Evolutionary conservation across 2,113 vertebrate species (phyloP), one percentile per base, ranked within the genome.

Genomic region (Petromus typicus): DNA sequence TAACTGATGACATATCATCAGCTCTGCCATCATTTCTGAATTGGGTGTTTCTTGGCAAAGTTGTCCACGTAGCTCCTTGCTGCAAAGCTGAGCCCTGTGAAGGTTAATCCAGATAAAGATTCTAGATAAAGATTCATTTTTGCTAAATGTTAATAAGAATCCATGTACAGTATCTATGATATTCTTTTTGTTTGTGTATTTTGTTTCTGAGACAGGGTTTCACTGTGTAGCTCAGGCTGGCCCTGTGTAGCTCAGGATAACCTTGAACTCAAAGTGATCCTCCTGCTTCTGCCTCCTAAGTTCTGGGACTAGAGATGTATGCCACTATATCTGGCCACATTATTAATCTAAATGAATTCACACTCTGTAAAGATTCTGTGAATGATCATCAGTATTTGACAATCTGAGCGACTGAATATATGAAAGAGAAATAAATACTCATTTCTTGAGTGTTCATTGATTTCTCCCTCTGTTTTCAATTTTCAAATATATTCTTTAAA

Each of bases 401-500:
- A 30, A 16, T 88, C 23, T 63, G 25, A 81, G 75, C 54, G 6
- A 78, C 76, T 30, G 71, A 22, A 56, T n/a, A 56, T 32, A 27
- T 78, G 79, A 93, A 56, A 9, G 40, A 34, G n/a, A 86, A 87
- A 48, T 78, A 23, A 54, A 25, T 25, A 32, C 69, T 1, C 81
- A 16, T 89, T 95, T 86, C 57, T 11, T 67, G 56, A 91, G 8
- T 79, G 18, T 51, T 81, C 2, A 66, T 61, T 88, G 32, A 78
- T 92, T 87, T 59, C 6, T 95, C 69, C 7, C 37, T 91, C 2
- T 43, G 11, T 43, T 89, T 91, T 96, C 3, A 79, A n/a, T 25
- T 89, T 93, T 96, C 1, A 63, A 63, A 32, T 78, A 61, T 27
- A 48, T 73, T 61, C 13, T 37, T 93, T 89, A 81, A 82, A 87